Evolutionary conservation across 35 echinoderm and acorn worm genomes (phyloP).

Genomic region (Hemicentrotus pulcherrimus): DNA sequence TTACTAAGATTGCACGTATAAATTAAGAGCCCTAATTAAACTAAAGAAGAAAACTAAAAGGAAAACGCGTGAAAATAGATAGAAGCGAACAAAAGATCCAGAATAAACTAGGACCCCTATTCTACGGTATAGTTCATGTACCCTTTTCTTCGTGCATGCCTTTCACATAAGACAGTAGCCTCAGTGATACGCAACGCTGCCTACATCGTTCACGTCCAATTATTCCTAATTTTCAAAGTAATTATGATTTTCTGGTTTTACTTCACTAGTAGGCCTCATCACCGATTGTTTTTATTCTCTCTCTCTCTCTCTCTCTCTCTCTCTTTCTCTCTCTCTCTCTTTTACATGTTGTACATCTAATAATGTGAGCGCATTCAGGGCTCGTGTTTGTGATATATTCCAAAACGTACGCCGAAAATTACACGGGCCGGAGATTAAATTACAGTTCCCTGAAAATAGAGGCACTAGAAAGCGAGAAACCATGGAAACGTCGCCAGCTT

Average conservation of each 20-base stretch:
- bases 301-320: not conserved
- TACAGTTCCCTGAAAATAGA: slow-evolving; percentile 16
- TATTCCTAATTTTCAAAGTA: not conserved
- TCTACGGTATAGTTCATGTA: not conserved
- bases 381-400: not conserved
- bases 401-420: slow-evolving; percentile 14
- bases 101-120: not conserved
- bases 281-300: not conserved
- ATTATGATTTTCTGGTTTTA: not conserved
- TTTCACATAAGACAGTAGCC: not conserved
- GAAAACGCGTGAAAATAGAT: too few species aligned
- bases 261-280: not conserved
- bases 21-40: too few species aligned
- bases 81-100: too few species aligned
- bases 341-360: not conserved
- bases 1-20: too few species aligned
- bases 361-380: not conserved
- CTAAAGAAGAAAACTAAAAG: too few species aligned
- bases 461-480: not conserved
- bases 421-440: slow-evolving; percentile 37
- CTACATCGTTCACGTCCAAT: slow-evolving; percentile 1
- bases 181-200: not conserved
- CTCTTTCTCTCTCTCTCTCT: not conserved
- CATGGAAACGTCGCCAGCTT: slow-evolving; percentile 3
- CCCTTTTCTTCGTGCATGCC: not conserved